Evolutionary conservation across 2,113 vertebrate species (phyloP).

Genomic region (Macquaria ambigua): DNA sequence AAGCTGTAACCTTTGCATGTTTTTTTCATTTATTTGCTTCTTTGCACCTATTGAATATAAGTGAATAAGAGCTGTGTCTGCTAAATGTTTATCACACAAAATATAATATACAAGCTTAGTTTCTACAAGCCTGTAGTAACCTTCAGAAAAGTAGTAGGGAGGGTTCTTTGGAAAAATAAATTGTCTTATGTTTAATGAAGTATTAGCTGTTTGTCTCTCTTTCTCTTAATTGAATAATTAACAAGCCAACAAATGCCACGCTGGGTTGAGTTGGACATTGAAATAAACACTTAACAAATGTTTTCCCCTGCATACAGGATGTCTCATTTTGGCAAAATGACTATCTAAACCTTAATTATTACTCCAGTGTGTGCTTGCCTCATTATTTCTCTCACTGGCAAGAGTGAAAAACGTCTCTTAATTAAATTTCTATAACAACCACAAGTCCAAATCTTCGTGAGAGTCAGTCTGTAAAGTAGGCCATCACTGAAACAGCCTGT

Average conservation of each 20-base stretch:
- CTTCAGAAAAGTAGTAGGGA: too few relatives aligned
- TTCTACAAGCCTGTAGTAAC: not conserved
- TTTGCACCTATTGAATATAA: not conserved
- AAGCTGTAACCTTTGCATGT: not conserved
- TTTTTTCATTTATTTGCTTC: not conserved
- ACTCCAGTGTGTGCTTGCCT: not conserved
- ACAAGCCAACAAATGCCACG: not conserved
- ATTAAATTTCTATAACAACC: not conserved
- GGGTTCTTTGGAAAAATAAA: not conserved
- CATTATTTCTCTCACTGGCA: not conserved
- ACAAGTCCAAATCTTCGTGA: not conserved
- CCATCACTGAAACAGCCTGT: slow-evolving; percentile 58
- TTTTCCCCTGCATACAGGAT: not conserved
- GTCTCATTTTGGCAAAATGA: not conserved
- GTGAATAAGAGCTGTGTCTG: not conserved
- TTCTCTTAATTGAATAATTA: too few relatives aligned
- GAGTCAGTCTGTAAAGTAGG: slow-evolving; percentile 48
- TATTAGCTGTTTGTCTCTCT: not conserved
- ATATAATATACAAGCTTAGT: not conserved
- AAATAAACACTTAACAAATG: not conserved
- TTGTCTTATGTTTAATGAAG: not conserved
- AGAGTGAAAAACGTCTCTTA: not conserved
- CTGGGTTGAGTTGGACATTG: not conserved
- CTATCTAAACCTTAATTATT: not conserved
- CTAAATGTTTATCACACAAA: not conserved